Evolutionary conservation across 2,888 invertebrate genomes (phyloP), one percentile per base, ranked within the genome.

Genomic region (Apotomis betuletana): DNA sequence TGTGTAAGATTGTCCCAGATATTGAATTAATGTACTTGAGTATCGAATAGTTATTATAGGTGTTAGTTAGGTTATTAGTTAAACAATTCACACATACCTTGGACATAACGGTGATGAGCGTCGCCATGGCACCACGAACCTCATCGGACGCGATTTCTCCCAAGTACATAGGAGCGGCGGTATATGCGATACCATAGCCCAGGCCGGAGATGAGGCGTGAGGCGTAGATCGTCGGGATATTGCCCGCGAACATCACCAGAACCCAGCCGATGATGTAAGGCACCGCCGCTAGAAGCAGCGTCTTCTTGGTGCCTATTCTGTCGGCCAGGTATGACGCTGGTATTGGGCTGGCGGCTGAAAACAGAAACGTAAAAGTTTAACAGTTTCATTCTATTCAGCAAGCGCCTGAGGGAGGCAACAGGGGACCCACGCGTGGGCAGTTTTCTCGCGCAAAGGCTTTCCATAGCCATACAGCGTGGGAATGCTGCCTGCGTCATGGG

Each of bases 211-310:
- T 92, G 75, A 95, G 89, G 0, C 95, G 89, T 0, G 95, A 93
- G 0, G 92, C 89, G 83, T 95, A 95, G 64, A 96, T 91, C 12
- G 94, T 90, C 15, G 94, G 90, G 0, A 95, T 94, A 59, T 92
- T 93, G 76, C 88, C 87, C 0, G 95, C 95, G 64, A 94, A 83
- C 83, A 95, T 94, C 70, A 96, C 94, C 69, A 95, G 89, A 65
- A 95, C 87, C 96, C 96, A 96, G 55, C 95, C 94, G 12, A 94
- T 79, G 76, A 95, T 94, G 79, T 95, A 94, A 0, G 96, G 95
- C 0, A 95, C 82, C 0, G 95, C 90, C 0, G 95, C 94, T 12
- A 94, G 84, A 9, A 96, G 87, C 0, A 96, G 90, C 0, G 95
- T 95, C 76, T 89, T 92, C 84, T 96, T 96, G 5, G 96, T 92